Evolutionary conservation across 1,140 invertebrate genomes (phyloP), one percentile per base, ranked within the genome.

Genomic region (Bombus polaris): DNA sequence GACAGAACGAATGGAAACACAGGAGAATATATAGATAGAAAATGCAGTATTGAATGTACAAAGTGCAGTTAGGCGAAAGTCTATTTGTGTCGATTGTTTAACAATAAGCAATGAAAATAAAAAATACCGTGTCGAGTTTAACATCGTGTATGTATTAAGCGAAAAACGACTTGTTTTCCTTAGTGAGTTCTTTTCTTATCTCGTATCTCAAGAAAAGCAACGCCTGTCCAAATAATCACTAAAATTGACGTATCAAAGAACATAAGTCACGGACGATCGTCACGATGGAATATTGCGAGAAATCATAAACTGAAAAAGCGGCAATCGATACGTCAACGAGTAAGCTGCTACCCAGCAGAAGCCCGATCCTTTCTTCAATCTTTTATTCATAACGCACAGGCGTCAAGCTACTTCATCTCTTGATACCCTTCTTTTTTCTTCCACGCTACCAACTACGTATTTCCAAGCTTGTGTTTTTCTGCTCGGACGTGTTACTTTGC

Each of bases 331-430:
- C 28, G 65, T 28, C 25, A 59, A 39, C 76, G 39, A 72, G n/a
- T 8, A 32, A 22, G 10, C 25, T 71, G 47, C 37, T 37, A 76
- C 32, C 35, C 79, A 9, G 28, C 8, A 62, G 44, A 76, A 53
- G 18, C 65, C n/a, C 39, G 80, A 83, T 74, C 57, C 53, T 59
- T 47, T 37, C 39, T 28, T 15, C 13, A 35, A 86, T 87, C 85
- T 87, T 87, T 87, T 87, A 87, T 87, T 87, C 85, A 84, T 84
- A 68, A 13, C 68, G 59, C 66, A 70, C 70, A 47, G 8, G 25
- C 37, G 71, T 39, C 44, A 57, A 35, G 74, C 37, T 25, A 57
- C 74, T 83, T 72, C 72, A 57, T 71, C 35, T 53, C 57, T 73
- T 37, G 66, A 44, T 68, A 57, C 25, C 32, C 59, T 12, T 62